Evolutionary conservation across 1,140 invertebrate species (phyloP), one percentile per base, ranked within the genome.

Genomic region (Cyclina sinensis): DNA sequence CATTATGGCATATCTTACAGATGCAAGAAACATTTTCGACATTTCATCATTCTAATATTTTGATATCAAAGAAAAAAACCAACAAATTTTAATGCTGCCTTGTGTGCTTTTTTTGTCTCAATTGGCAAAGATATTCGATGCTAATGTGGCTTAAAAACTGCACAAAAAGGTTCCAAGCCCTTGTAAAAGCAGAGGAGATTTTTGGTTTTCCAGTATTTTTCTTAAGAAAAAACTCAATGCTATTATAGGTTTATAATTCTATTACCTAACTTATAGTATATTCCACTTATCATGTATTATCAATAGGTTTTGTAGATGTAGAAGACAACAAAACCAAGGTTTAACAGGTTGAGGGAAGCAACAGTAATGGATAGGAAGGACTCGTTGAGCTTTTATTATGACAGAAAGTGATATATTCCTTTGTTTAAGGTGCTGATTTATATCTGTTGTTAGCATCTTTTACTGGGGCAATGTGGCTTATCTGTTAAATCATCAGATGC

Each of bases 161-260:
- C 73, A 87, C 37, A 54, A 87, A 74, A 87, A 87, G 85, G 85
- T 87, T 87, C 85, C 85, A 87, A 87, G 85, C 85, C 85, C 85
- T 87, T 80, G 85, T 86, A 87, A 87, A 87, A 87, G 85, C 85
- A 80, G 85, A 79, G 85, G 85, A 87, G 43, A 82, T 78, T 78
- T 43, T 48, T 32, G 7, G 11, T 43, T 78, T 78, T 12, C 7
- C 9, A 43, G n/a, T n/a, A 74, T n/a, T n/a, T n/a, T n/a, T n/a
- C n/a, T n/a, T n/a, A n/a, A n/a, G n/a, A n/a, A n/a, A n/a, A n/a
- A n/a, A n/a, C n/a, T n/a, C n/a, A n/a, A n/a, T n/a, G 21, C 4
- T 7, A 24, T 62, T 24, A 62, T n/a, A 57, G 21, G 51, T 57
- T 18, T 57, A 57, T 57, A 57, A 57, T 57, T 57, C 21, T 57